These are phyloP conservation scores for Zoroaster sp. DNA, from an alignment of 53 echinoderm and acorn worm genomes.

Conservation along the genomic window DNA sequence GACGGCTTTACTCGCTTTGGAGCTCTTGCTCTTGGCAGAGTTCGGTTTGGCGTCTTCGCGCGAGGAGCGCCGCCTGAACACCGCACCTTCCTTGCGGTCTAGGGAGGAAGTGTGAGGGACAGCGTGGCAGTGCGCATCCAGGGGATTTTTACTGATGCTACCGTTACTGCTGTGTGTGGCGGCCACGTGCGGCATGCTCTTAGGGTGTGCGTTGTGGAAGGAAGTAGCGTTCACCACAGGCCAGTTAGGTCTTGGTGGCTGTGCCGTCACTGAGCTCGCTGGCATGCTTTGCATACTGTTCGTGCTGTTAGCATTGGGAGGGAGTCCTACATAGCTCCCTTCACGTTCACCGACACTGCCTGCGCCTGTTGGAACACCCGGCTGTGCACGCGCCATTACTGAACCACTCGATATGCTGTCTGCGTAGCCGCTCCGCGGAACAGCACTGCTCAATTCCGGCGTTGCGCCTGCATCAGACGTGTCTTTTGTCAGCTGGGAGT, in stretches of 20 bases:
- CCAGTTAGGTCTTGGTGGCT: background rate
- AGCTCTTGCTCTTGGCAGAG: conserved; percentile 20
- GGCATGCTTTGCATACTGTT: conserved; percentile 44
- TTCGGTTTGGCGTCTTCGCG: conserved; percentile 13
- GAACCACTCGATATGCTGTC: conserved; percentile 60
- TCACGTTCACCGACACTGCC: conserved; percentile 5
- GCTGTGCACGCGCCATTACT: conserved; percentile 14
- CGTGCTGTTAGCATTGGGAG: conserved; percentile 17
- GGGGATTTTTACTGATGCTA: conserved; percentile 16
- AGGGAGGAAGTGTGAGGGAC: background rate
- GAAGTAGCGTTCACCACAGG: background rate
- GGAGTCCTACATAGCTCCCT: conserved; percentile 39
- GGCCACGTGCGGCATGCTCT: conserved; percentile 9
- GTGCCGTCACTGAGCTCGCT: background rate
- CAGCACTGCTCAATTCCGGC: background rate
- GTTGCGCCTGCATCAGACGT: conserved; percentile 19
- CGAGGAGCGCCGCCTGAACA: conserved; percentile 17
- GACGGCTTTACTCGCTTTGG: background rate
- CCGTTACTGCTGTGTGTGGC: conserved; percentile 24
- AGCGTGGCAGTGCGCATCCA: background rate
- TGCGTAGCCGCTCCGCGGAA: conserved; percentile 17
- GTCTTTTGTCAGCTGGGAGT: conserved; percentile 65
- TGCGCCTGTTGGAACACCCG: background rate
- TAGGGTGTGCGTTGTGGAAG: background rate
- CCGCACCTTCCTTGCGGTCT: conserved; percentile 23